These are phyloP conservation scores for Syngnathus acus DNA, from an alignment of 2,797 vertebrate genomes.

Conservation along the genomic window DNA sequence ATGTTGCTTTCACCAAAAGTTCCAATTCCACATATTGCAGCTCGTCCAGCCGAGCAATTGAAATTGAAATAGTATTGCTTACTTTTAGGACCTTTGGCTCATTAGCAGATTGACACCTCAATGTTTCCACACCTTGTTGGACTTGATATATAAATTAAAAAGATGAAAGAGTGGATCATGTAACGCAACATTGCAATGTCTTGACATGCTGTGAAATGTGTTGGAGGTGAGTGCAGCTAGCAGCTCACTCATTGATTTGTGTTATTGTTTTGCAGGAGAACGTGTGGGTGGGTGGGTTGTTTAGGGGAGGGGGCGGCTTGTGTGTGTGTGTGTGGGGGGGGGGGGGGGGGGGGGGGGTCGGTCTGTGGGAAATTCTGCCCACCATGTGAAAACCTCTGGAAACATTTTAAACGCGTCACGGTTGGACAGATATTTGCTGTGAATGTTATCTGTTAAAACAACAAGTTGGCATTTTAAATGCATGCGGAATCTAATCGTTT, in stretches of 20 bases:
- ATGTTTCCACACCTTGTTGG: constrained; percentile 42
- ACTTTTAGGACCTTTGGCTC: constrained; percentile 46
- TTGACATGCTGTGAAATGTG: background rate
- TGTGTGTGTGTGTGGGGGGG: background rate
- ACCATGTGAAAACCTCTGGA: background rate
- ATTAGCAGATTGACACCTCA: constrained; percentile 33
- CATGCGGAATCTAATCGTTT: background rate
- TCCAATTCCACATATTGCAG: constrained; percentile 6
- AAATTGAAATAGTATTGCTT: constrained; percentile 44
- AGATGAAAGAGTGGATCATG: background rate
- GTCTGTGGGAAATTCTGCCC: background rate
- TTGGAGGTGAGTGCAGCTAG: background rate
- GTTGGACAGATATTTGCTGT: background rate
- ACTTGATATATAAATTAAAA: constrained; percentile 10
- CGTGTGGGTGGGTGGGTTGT: no score
- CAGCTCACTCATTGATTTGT: no score
- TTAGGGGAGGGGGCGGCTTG: no score
- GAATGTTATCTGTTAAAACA: background rate
- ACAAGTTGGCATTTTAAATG: background rate
- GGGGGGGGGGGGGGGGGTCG: background rate
- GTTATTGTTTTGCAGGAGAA: background rate
- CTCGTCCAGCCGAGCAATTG: constrained; percentile 19
- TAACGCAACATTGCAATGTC: background rate
- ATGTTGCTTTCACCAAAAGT: constrained; percentile 11
- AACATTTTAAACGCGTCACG: background rate